Evolutionary conservation across 1,140 invertebrate genomes (phyloP), one percentile per base, ranked within the genome.

Genomic region (Teleopsis dalmanni): DNA sequence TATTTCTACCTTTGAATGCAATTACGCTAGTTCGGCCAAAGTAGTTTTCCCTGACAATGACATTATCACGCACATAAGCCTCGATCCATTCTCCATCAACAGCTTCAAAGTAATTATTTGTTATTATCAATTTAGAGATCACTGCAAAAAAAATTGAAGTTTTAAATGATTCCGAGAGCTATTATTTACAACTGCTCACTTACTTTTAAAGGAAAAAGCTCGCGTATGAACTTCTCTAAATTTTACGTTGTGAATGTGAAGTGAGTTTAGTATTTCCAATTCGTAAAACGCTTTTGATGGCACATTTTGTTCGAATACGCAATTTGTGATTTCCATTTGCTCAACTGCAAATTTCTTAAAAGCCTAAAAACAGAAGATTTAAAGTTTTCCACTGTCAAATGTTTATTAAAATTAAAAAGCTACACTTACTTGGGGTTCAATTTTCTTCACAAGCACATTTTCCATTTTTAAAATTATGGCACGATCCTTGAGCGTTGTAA

Each of bases 331-430:
- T 25, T 78, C 67, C 53, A 87, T 72, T 51, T 78, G 79, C 25
- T 77, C 73, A 0, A 83, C 78, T 23, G 79, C 76, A 59, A 90
- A 87, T 64, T 87, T 86, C 50, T 88, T 88, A 56, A 89, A 87
- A 2, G 84, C 79, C 62, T 70, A 19, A 7, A 33, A 26, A 31
- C 16, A 21, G 29, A 49, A 33, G 11, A 19, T 18, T 37, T 37
- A 2, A 37, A 37, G 18, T 37, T 16, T 18, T 37, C n/a, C n/a
- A n/a, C n/a, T n/a, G n/a, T n/a, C n/a, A n/a, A n/a, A n/a, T n/a
- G n/a, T n/a, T n/a, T n/a, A n/a, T n/a, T n/a, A n/a, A n/a, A n/a
- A 29, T 8, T 8, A 8, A 29, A 7, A 29, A 8, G 7, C 7
- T 29, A 29, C 13, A n/a, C 52, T 50, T 41, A 68, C 65, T 61